Evolutionary conservation across 2,797 vertebrate species (phyloP).

Genomic region (Enteromius viviparus): DNA sequence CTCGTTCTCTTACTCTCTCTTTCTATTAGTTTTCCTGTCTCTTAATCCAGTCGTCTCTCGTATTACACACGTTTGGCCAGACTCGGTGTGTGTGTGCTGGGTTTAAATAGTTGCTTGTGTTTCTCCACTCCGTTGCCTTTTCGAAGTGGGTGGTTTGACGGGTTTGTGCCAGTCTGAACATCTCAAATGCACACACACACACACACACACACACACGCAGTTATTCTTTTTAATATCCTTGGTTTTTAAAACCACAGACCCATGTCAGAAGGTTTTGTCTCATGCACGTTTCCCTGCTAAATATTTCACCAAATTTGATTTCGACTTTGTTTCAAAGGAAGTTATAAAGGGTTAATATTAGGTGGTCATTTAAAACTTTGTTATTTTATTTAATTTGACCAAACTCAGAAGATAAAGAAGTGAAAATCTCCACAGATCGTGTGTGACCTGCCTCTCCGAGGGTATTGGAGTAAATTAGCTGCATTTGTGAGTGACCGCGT

Average conservation of each 20-base stretch:
- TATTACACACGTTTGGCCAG: constrained; percentile 70
- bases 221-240: constrained; percentile 67
- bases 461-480: constrained; percentile 55
- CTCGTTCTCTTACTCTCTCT: constrained; percentile 34
- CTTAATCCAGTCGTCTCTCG: constrained; percentile 68
- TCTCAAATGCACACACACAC: constrained; percentile 33
- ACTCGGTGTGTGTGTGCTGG: constrained; percentile 60
- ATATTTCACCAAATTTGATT: constrained; percentile 2
- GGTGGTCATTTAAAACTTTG: no score
- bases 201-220: constrained; percentile 50
- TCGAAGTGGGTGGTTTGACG: constrained; percentile 64
- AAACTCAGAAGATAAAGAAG: not conserved
- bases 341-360: no score
- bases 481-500: constrained; percentile 37
- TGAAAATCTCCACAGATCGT: not conserved
- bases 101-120: constrained; percentile 62
- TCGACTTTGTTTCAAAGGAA: not conserved
- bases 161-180: constrained; percentile 59
- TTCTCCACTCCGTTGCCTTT: constrained; percentile 56
- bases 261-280: not conserved
- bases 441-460: not conserved
- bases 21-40: constrained; percentile 62
- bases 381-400: not conserved
- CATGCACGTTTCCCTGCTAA: not conserved
- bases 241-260: constrained; percentile 64